A percentile compares a stretch with the other conserved stretches of the same genome.
Conservation (phyloP, 2,888 invertebrate species). For the Ophion slaviceki region DNA sequence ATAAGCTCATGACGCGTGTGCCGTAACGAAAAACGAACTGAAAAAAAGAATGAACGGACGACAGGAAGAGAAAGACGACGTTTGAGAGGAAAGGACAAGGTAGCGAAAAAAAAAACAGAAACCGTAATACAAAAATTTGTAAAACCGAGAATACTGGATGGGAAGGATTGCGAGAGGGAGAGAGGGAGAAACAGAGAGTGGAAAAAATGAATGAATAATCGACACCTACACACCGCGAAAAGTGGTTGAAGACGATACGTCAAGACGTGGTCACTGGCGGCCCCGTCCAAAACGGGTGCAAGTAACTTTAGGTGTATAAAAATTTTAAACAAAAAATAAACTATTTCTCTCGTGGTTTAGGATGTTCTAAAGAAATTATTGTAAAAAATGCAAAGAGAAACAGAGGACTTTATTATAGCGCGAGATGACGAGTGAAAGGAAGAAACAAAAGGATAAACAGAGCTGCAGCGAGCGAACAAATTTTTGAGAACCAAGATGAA, state of each 20-base stretch:
- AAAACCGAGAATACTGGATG: constrained; percentile 54
- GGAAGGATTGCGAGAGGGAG: constrained; percentile 57
- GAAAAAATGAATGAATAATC: constrained; percentile 44
- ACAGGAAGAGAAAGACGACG: constrained; percentile 28
- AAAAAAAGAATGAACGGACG: constrained; percentile 35
- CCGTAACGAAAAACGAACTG: constrained; percentile 68
- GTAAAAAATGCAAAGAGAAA: constrained; percentile 74
- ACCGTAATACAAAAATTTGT: constrained; percentile 39
- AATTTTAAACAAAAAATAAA: constrained; percentile 68
- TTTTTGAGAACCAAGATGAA: constrained; percentile 20
- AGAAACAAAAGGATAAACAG: constrained; percentile 55
- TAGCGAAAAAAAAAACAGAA: constrained; percentile 6
- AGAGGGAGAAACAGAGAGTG: not conserved
- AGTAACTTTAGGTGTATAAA: constrained; percentile 82
- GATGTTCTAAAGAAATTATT: constrained; percentile 80
- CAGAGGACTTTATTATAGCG: constrained; percentile 76
- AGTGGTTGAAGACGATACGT: constrained; percentile 69
- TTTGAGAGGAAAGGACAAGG: not conserved
- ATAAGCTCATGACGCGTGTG: constrained; percentile 52
- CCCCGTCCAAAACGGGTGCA: constrained; percentile 82
- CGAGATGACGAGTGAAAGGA: constrained; percentile 53
- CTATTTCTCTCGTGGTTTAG: constrained; percentile 77
- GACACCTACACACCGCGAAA: constrained; percentile 60
- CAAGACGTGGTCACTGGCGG: constrained; percentile 78
- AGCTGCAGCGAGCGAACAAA: constrained; percentile 39